These are phyloP conservation scores for Machaerirhynchus nigripectus DNA, from an alignment of 2,113 vertebrate genomes.

Conservation along the genomic window DNA sequence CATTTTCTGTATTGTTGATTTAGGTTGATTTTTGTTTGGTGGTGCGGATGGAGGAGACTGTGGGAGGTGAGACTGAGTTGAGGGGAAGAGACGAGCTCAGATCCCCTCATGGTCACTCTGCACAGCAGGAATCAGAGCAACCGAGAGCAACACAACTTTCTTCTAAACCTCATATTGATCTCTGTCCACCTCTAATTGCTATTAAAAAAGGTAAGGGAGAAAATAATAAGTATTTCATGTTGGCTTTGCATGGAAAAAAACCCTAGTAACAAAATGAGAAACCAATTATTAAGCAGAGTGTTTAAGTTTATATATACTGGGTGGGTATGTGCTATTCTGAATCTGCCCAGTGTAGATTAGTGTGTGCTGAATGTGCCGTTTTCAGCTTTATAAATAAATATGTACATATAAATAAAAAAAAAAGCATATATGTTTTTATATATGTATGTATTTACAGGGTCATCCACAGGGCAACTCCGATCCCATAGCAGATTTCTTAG, in stretches of 20 bases:
- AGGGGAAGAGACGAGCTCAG: background rate
- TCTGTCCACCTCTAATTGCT: slow-evolving; percentile 45
- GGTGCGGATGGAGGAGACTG: slow-evolving; percentile 43
- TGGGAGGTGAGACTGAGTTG: background rate
- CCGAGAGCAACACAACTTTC: background rate
- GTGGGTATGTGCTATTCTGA: background rate
- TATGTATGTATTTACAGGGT: background rate
- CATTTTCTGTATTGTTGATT: background rate
- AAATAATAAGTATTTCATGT: background rate
- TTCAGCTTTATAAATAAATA: background rate
- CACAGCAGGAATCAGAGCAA: background rate
- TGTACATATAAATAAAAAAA: background rate
- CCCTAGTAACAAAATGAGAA: background rate
- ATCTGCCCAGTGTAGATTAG: background rate
- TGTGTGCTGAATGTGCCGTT: background rate
- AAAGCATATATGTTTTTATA: background rate
- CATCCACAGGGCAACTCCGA: background rate
- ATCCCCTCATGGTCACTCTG: background rate
- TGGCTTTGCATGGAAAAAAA: background rate
- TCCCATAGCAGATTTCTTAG: background rate
- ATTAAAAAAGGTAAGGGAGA: slow-evolving; percentile 54
- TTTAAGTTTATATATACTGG: background rate
- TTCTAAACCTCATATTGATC: background rate
- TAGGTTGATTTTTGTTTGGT: background rate
- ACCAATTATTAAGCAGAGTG: background rate